phyloP scores from a whole-genome alignment of 64 coral and sea anemone genomes.

The Stichodactyla mertensii region DNA sequence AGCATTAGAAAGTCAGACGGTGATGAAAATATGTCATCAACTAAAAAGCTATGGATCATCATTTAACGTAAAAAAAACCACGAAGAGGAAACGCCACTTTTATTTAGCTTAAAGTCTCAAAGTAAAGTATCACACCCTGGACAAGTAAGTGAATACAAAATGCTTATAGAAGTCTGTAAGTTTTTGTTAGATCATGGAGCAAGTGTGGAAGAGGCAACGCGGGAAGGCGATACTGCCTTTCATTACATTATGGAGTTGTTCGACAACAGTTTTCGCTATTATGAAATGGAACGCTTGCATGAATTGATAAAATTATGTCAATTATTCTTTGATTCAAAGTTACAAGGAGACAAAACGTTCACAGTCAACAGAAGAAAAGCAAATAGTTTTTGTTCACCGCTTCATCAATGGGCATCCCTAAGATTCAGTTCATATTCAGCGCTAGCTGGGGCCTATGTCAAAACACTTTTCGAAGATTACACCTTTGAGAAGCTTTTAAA shows the following conservation, averaged over 20 bases:
- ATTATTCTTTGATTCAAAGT: not conserved
- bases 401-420: not conserved
- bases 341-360: not conserved
- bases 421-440: not conserved
- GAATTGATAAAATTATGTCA: not conserved
- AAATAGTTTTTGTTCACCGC: not conserved
- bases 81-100: not conserved
- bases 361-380: not conserved
- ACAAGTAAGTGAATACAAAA: not conserved
- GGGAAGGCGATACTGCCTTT: not conserved
- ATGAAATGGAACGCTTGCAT: not conserved
- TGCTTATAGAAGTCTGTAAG: not conserved
- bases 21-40: not conserved
- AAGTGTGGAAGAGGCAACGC: not conserved
- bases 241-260: not conserved
- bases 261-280: not conserved
- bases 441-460: not conserved
- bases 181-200: not conserved
- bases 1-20: not conserved
- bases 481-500: not conserved
- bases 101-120: not conserved
- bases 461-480: not conserved
- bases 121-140: not conserved
- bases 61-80: not conserved
- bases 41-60: not conserved